Conservation (phyloP, 1,140 invertebrate genomes). For the Spodoptera frugiperda region DNA sequence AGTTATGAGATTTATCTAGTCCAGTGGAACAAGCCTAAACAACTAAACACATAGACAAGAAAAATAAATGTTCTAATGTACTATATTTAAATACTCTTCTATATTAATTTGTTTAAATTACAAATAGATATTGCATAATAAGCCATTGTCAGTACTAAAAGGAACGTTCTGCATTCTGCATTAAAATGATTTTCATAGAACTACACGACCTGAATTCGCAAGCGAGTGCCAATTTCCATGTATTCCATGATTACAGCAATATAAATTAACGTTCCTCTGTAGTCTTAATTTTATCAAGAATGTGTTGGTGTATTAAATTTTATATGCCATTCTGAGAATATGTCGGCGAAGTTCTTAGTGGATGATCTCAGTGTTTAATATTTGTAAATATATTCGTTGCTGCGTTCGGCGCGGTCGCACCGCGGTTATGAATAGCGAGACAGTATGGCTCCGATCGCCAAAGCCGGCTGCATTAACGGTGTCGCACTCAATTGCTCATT, state of each 20-base stretch:
- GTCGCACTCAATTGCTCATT: constrained; percentile 26
- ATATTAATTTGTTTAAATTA: no score
- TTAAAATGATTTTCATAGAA: no score
- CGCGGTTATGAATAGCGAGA: constrained; percentile 19
- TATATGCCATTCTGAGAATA: constrained; percentile 28
- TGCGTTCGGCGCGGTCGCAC: neutral
- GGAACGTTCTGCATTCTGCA: no score
- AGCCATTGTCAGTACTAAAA: no score
- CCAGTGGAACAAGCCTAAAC: no score
- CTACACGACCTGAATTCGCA: neutral
- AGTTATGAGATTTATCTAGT: no score
- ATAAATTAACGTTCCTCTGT: constrained; percentile 15
- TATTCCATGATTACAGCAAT: neutral
- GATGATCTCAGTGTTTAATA: constrained; percentile 43
- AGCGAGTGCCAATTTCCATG: neutral
- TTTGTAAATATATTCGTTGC: constrained; percentile 17
- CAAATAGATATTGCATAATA: no score
- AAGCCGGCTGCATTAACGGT: constrained; percentile 28
- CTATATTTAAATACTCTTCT: no score
- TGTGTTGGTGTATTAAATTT: constrained; percentile 1
- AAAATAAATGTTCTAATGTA: no score
- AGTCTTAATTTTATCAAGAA: constrained; percentile 21
- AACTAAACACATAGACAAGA: no score
- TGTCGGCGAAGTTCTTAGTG: constrained; percentile 26
- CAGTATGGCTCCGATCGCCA: constrained; percentile 38